Evolutionary conservation across 64 coral and sea anemone genomes (phyloP).

Genomic region (Catalaphyllia jardinei): DNA sequence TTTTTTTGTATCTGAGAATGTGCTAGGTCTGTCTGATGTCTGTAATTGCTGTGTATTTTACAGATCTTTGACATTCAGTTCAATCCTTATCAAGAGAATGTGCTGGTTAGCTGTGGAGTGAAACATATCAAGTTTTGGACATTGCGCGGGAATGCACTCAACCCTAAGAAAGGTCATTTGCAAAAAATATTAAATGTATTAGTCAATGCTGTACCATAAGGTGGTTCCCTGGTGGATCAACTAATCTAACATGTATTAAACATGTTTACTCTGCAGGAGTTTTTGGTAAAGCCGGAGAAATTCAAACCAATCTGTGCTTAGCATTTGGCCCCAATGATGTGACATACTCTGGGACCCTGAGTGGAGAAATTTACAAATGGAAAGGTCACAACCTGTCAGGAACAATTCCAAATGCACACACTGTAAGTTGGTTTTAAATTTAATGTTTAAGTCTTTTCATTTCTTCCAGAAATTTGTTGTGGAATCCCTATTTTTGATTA

Average conservation of each 20-base stretch:
- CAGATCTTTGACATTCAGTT: slow-evolving; percentile 99
- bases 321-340: slow-evolving; percentile 91
- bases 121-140: slow-evolving; percentile 99
- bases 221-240: no score
- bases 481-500: no score
- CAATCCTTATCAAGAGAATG: slow-evolving; percentile 85
- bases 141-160: slow-evolving; percentile 85
- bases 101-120: slow-evolving; percentile 91
- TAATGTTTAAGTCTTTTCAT: neutral
- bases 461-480: no score
- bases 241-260: neutral
- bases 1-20: neutral
- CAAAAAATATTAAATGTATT: neutral
- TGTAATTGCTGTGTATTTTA: neutral
- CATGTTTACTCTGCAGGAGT: slow-evolving; percentile 60
- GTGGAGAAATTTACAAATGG: slow-evolving; percentile 99
- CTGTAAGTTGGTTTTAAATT: slow-evolving; percentile 52
- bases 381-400: slow-evolving; percentile 83
- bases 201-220: no score
- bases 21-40: neutral
- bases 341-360: slow-evolving; percentile 96
- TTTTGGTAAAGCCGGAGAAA: slow-evolving; percentile 98
- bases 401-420: slow-evolving; percentile 87
- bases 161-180: slow-evolving; percentile 83
- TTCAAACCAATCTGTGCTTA: slow-evolving; percentile 96